Evolutionary conservation across 2,113 vertebrate species (phyloP).

Genomic region (Accipiter cooperii): DNA sequence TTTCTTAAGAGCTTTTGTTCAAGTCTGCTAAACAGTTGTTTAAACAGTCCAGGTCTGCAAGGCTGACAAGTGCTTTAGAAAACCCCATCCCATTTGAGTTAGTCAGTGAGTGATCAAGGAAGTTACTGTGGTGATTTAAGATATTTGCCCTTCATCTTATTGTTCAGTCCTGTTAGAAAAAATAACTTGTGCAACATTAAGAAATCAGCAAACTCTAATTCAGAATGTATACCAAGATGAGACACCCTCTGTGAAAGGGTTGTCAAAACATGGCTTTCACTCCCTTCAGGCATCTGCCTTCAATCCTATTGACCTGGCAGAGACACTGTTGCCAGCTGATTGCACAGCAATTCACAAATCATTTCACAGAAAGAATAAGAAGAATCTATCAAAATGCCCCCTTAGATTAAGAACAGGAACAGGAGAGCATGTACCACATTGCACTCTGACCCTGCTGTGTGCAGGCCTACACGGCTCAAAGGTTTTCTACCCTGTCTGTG

Average conservation of each 20-base stretch:
- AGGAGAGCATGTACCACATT: background rate
- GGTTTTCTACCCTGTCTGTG: background rate
- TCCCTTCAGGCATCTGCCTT: background rate
- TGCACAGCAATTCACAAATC: slow-evolving; percentile 51
- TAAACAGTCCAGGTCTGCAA: background rate
- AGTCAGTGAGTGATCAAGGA: background rate
- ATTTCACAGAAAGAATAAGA: slow-evolving; percentile 50
- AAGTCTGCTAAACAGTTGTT: background rate
- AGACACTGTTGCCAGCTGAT: background rate
- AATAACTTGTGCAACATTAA: background rate
- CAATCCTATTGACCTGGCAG: background rate
- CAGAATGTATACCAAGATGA: background rate
- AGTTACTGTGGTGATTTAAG: background rate
- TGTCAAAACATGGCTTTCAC: background rate
- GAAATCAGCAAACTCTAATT: background rate
- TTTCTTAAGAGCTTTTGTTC: slow-evolving; percentile 5
- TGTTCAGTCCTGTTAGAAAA: background rate
- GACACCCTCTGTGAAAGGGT: background rate
- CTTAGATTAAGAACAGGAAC: background rate
- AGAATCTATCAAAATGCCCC: background rate
- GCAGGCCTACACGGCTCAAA: background rate
- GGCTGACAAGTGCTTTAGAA: background rate
- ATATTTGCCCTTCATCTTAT: background rate
- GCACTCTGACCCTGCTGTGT: background rate
- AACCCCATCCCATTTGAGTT: background rate